phyloP scores from a whole-genome alignment of 1,140 invertebrate genomes.

The Bombus confusus region DNA sequence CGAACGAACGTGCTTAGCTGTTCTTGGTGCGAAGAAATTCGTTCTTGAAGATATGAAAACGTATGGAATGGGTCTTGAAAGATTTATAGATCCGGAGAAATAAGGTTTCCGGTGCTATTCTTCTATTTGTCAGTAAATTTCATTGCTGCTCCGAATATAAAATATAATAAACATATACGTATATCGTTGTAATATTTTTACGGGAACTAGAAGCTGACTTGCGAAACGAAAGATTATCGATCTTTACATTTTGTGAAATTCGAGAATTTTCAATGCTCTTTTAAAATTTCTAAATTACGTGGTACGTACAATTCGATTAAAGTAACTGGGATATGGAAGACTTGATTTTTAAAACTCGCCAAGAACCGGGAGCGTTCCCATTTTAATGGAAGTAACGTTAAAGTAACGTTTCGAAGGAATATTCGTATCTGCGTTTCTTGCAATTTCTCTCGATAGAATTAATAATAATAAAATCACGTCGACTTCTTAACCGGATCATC shows the following conservation, averaged over 20 bases:
- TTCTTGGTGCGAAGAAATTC: neutral
- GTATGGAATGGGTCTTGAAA: neutral
- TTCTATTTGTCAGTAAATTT: neutral
- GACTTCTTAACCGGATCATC: no score
- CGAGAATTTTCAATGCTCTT: neutral
- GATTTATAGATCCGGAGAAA: neutral
- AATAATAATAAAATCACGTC: no score
- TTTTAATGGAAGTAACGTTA: no score
- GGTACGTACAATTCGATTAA: no score
- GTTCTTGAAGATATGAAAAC: neutral
- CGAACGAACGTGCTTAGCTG: neutral
- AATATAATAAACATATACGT: neutral
- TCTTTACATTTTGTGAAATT: neutral
- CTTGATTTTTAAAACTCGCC: no score
- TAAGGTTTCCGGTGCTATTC: neutral
- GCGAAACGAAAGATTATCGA: neutral
- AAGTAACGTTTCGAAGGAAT: no score
- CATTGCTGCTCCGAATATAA: neutral
- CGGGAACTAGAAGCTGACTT: neutral
- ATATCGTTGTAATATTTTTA: neutral
- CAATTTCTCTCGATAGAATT: no score
- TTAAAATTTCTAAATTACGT: neutral
- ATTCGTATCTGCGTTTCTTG: no score
- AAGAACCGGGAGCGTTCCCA: no score
- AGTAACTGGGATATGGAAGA: no score